phyloP scores from a whole-genome alignment of 2,888 invertebrate genomes.

The Caenorhabditis becei region DNA sequence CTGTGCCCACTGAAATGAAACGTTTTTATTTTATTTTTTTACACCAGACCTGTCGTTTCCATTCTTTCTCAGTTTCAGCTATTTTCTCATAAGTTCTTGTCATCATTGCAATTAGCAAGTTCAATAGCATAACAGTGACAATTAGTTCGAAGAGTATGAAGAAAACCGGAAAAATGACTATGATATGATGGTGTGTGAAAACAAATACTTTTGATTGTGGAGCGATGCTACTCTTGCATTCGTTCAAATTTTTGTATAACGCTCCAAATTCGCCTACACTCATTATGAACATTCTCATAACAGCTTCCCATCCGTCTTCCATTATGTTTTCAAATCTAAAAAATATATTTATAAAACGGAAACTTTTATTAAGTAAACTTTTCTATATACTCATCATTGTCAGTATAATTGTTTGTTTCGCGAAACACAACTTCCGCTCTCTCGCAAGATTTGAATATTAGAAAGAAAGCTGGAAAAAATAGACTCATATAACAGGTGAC shows the following conservation, averaged over 20 bases:
- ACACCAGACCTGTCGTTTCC: slow-evolving; percentile 89
- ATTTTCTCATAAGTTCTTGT: slow-evolving; percentile 98
- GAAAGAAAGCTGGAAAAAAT: slow-evolving; percentile 86
- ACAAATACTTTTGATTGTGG: slow-evolving; percentile 68
- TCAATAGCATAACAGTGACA: slow-evolving; percentile 94
- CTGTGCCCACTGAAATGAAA: slow-evolving; percentile 90
- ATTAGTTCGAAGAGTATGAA: slow-evolving; percentile 97
- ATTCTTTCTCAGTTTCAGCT: slow-evolving; percentile 96
- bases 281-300: slow-evolving; percentile 99
- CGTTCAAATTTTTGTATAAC: slow-evolving; percentile 92
- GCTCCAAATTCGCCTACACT: slow-evolving; percentile 97
- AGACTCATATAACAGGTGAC: neutral
- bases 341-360: no score
- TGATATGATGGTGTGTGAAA: neutral
- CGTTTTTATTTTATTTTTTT: slow-evolving; percentile 19
- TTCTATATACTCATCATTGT: slow-evolving; percentile 61
- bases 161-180: slow-evolving; percentile 83
- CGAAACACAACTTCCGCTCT: slow-evolving; percentile 64
- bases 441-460: slow-evolving; percentile 89
- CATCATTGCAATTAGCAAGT: slow-evolving; percentile 99
- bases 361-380: no score
- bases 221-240: slow-evolving; percentile 81
- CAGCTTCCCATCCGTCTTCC: slow-evolving; percentile 84
- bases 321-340: slow-evolving; percentile 74
- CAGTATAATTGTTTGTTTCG: slow-evolving; percentile 32